Percentiles rank a stretch among this genome's conserved stretches.
These are phyloP conservation scores for Corvus moneduloides DNA, from an alignment of 2,113 vertebrate species.

Conservation along the genomic window DNA sequence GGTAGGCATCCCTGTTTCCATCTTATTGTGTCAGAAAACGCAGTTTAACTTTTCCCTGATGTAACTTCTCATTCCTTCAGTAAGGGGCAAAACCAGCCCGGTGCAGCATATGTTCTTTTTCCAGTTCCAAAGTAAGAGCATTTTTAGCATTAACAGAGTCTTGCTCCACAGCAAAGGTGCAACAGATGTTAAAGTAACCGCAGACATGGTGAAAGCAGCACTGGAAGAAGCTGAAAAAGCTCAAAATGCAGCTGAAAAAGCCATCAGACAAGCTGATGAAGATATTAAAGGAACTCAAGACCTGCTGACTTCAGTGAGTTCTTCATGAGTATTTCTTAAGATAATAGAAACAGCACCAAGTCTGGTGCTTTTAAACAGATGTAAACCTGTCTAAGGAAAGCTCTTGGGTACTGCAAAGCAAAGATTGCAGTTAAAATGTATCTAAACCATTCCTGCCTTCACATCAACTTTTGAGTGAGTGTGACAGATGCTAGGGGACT, in stretches of 20 bases:
- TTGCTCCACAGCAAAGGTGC: slow-evolving; percentile 82
- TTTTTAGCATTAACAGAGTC: neutral
- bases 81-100: neutral
- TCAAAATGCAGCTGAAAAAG: slow-evolving; percentile 84
- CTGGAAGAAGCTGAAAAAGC: slow-evolving; percentile 88
- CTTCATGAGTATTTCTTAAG: neutral
- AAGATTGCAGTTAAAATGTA: neutral
- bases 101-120: neutral
- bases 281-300: slow-evolving; percentile 89
- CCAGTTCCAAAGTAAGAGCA: neutral
- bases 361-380: neutral
- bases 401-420: neutral
- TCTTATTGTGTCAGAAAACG: neutral
- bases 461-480: neutral
- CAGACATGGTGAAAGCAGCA: slow-evolving; percentile 84
- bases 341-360: neutral
- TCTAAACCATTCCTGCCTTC: neutral
- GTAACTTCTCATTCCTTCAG: neutral
- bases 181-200: slow-evolving; percentile 81
- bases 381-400: neutral
- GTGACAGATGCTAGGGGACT: neutral
- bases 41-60: neutral
- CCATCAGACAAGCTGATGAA: slow-evolving; percentile 86
- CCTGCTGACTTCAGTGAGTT: slow-evolving; percentile 86
- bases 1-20: slow-evolving; percentile 61